Evolutionary conservation across 2,797 vertebrate species (phyloP).

Genomic region (Decapterus maruadsi): DNA sequence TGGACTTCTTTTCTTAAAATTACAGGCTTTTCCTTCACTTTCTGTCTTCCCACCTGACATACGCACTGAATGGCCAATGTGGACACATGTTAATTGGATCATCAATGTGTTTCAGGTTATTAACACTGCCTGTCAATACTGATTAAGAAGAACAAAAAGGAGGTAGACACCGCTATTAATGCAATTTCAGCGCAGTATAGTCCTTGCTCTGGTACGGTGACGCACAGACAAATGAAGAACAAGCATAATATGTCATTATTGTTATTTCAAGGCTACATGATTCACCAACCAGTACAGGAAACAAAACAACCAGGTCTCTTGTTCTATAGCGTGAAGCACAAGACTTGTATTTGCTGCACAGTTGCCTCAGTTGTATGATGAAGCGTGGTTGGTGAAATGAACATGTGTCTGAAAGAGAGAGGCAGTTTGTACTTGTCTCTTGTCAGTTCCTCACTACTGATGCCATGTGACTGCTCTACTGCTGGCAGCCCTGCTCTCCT

Average conservation of each 20-base stretch:
- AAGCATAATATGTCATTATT: slow-evolving; percentile 4
- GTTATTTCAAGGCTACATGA: slow-evolving; percentile 45
- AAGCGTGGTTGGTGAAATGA: slow-evolving; percentile 27
- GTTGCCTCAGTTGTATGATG: slow-evolving; percentile 8
- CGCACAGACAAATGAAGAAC: background rate
- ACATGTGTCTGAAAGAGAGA: slow-evolving; percentile 30
- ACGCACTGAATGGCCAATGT: background rate
- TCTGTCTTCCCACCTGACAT: background rate
- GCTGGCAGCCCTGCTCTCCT: slow-evolving; percentile 65
- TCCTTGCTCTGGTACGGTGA: slow-evolving; percentile 33
- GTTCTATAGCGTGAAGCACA: background rate
- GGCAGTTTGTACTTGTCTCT: slow-evolving; percentile 41
- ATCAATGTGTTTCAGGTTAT: background rate
- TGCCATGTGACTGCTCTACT: slow-evolving; percentile 52
- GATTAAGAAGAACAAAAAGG: background rate
- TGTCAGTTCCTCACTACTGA: slow-evolving; percentile 45
- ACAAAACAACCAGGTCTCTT: background rate
- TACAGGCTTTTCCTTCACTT: slow-evolving; percentile 5
- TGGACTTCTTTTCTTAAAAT: slow-evolving; percentile 9
- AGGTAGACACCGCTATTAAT: background rate
- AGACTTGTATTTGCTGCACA: background rate
- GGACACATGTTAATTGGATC: background rate
- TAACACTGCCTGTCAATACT: background rate
- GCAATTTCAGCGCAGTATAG: background rate
- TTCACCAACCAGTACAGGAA: slow-evolving; percentile 6